Percentiles rank a stretch among this genome's conserved stretches.
These are phyloP conservation scores for Cephus nigrinus DNA, from an alignment of 2,888 invertebrate species.

Conservation along the genomic window DNA sequence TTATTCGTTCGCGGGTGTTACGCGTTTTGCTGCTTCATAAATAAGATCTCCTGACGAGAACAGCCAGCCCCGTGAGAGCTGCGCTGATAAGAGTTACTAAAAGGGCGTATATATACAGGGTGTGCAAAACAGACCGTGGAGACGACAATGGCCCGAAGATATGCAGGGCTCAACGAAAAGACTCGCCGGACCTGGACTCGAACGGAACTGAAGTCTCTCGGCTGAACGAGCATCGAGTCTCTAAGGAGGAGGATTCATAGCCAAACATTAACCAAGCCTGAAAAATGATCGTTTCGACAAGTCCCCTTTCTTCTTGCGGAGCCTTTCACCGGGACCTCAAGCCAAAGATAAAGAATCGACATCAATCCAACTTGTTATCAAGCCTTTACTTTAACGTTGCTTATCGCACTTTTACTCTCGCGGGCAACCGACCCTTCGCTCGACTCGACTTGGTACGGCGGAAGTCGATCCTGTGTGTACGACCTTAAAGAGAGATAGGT, in stretches of 20 bases:
- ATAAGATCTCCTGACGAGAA: background rate
- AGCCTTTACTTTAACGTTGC: conserved; percentile 17
- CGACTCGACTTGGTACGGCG: no score
- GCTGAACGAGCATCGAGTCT: no score
- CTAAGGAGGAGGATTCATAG: no score
- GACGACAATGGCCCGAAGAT: conserved; percentile 3
- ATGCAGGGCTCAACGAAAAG: background rate
- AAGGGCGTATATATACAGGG: no score
- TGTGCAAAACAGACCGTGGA: background rate
- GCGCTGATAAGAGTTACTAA: no score
- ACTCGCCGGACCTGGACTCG: no score
- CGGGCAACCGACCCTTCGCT: no score
- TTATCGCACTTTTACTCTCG: conserved; percentile 18
- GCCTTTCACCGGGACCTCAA: conserved; percentile 8
- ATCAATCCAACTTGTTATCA: conserved; percentile 23
- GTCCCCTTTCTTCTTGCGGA: conserved; percentile 10
- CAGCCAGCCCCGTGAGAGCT: no score
- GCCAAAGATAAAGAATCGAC: conserved; percentile 21
- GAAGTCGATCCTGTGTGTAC: no score
- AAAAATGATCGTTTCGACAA: conserved; percentile 22
- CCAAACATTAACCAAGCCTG: background rate
- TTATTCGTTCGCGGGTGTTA: conserved; percentile 41
- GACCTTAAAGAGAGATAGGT: no score
- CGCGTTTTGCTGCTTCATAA: background rate
- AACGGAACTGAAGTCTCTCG: no score